Base-by-base conservation (phyloP, 2,888 invertebrate genomes). In the Neocrepidodera transversa region DNA sequence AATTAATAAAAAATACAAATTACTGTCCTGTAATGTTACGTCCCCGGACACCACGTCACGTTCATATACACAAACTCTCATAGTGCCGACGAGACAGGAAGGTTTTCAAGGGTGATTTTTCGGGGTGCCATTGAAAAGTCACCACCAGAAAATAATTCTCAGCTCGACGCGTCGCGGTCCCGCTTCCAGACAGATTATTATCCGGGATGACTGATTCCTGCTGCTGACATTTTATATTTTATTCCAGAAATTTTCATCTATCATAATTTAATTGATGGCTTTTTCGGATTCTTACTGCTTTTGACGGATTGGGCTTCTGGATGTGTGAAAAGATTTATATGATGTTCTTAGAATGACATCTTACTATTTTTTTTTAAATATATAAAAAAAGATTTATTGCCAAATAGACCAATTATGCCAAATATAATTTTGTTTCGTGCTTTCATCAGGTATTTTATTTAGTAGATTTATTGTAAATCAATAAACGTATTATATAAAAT, bases 41-140 rank as follows among this genome's bases (percentile, higher is more conserved):
- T 35, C 35, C 35, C 35, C 11, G 13, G 35, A 35, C 35, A 35
- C 2, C 11, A 13, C 11, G 35, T 35, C 35, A 35, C 35, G 14
- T 14, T 13, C 35, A 35, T 14, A 35, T 35, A 14, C 10, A 35
- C 14, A 2, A 11, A 11, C 35, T 35, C 35, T 14, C 14, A 11
- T 2, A 30, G n/a, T 10, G n/a, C 7, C 30, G 43, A 23, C 23
- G n/a, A 43, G 26, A 20, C 45, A 16, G 14, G 26, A 28, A 28
- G 26, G 26, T 26, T 45, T 26, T 45, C 10, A 45, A 11, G 45
- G 45, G 45, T 45, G 45, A 45, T 45, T 45, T 45, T 45, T 43
- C 11, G 14, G 38, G 38, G 16, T 28, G 51, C 55, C 51, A 63
- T 63, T 63, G 60, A 60, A 63, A 63, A 63, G 63, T 63, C 63